These are phyloP conservation scores for Mesorhabditis belari DNA, from an alignment of 2,888 invertebrate genomes.

Conservation along the genomic window DNA sequence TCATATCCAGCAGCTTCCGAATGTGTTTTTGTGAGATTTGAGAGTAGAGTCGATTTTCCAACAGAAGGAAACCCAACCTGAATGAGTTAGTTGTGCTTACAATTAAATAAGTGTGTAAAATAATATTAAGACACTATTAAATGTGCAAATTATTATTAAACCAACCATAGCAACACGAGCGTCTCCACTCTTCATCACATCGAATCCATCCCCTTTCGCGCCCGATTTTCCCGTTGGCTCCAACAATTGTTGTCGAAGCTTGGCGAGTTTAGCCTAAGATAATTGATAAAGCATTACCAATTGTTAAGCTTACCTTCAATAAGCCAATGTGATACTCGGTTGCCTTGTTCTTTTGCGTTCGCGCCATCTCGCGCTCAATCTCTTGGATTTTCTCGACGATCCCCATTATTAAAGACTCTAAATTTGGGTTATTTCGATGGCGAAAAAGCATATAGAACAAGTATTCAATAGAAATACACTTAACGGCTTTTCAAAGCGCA, in stretches of 20 bases:
- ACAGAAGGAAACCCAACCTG: constrained; percentile 97
- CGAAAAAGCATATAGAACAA: no score
- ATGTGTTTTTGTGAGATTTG: constrained; percentile 88
- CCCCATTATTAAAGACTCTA: no score
- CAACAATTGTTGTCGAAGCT: constrained; percentile 83
- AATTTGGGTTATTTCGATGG: no score
- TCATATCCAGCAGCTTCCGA: constrained; percentile 89
- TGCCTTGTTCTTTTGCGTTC: constrained; percentile 99
- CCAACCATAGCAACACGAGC: constrained; percentile 61
- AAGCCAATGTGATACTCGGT: constrained; percentile 98
- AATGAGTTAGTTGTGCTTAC: no score
- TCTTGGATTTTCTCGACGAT: constrained; percentile 97
- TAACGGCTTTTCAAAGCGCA: no score
- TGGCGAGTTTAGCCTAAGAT: constrained; percentile 69
- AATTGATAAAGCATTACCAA: neutral
- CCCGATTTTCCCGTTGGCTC: constrained; percentile 83
- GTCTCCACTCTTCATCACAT: constrained; percentile 98
- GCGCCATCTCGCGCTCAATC: constrained; percentile 95
- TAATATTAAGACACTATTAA: constrained; percentile 3
- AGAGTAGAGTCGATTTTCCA: constrained; percentile 92
- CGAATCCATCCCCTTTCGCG: constrained; percentile 84
- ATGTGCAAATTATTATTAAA: neutral
- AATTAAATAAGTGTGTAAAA: neutral
- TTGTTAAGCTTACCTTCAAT: constrained; percentile 71
- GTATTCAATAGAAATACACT: no score